Base-by-base conservation (phyloP, 2,797 vertebrate genomes). In the Coregonus sp. region DNA sequence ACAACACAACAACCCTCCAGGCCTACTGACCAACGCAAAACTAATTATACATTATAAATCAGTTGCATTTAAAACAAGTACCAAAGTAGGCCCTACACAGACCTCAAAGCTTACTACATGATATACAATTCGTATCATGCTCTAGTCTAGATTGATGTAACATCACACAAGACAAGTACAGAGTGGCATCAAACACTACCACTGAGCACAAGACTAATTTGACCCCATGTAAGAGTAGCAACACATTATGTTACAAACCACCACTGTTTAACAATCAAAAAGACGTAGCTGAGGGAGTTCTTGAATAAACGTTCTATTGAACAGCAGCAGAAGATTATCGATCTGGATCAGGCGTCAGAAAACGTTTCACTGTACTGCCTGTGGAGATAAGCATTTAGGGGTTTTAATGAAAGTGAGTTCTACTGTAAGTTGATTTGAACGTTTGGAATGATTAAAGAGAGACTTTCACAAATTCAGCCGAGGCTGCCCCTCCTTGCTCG, bases 341-440 rank as follows among this genome's bases (percentile, higher is more conserved):
- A 73, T 73, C 56, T 73, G 16, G n/a, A 61, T 73, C 51, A 33
- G 52, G 12, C 18, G 33, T 73, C 72, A 51, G 12, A 71, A 16
- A 20, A 4, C 51, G 33, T 59, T 33, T 35, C 25, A 69, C 37
- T 63, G 5, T 52, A 20, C 31, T 54, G 15, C 4, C n/a, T 52
- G 74, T 6, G 59, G 68, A 72, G 75, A 77, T 54, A 20, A 37
- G 50, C 63, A 29, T 70, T 56, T 61, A 82, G 74, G 61, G 54
- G 47, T 37, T 72, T 79, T 69, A 61, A 73, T 35, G 65, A 76
- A 80, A 65, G 69, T 74, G 84, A 81, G 75, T 85, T 86, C 76
- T 78, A 83, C 77, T 80, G 75, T 74, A 85, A 87, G 89, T 83
- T 79, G 85, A 86, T 87, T 88, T 75, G 75, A 79, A 79, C 85